Evolutionary conservation across 2,797 vertebrate species (phyloP).

Genomic region (Sebastes umbrosus): DNA sequence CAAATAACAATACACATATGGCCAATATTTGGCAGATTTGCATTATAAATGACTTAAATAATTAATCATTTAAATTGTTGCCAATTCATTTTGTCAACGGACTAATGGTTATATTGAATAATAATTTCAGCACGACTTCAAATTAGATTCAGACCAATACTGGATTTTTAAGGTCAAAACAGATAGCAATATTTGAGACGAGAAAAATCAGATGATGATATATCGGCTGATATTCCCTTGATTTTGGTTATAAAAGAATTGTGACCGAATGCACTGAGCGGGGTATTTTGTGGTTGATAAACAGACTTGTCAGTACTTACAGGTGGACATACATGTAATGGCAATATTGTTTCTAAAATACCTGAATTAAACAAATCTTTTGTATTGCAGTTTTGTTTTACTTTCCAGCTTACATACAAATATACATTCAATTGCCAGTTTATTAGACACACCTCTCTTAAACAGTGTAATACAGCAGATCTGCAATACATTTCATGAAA

Average conservation of each 20-base stretch:
- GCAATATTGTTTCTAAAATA: background rate
- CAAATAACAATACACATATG: background rate
- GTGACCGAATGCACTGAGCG: too few species aligned
- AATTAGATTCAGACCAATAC: background rate
- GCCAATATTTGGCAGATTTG: background rate
- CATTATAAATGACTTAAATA: background rate
- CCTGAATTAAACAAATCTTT: background rate
- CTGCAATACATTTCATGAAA: background rate
- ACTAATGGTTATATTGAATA: background rate
- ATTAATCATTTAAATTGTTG: constrained; percentile 10
- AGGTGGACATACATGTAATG: background rate
- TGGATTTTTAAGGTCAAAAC: background rate
- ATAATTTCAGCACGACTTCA: background rate
- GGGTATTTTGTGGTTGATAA: too few species aligned
- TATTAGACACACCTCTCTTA: background rate
- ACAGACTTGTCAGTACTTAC: background rate
- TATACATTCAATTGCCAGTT: background rate
- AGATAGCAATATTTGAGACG: too few species aligned
- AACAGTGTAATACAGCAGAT: background rate
- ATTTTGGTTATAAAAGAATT: background rate
- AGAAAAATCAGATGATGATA: background rate
- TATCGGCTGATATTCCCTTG: background rate
- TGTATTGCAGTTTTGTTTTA: background rate
- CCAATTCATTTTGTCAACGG: background rate
- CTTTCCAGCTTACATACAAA: background rate